Conservation (phyloP, 2,888 invertebrate species). For the Agrotis puta region DNA sequence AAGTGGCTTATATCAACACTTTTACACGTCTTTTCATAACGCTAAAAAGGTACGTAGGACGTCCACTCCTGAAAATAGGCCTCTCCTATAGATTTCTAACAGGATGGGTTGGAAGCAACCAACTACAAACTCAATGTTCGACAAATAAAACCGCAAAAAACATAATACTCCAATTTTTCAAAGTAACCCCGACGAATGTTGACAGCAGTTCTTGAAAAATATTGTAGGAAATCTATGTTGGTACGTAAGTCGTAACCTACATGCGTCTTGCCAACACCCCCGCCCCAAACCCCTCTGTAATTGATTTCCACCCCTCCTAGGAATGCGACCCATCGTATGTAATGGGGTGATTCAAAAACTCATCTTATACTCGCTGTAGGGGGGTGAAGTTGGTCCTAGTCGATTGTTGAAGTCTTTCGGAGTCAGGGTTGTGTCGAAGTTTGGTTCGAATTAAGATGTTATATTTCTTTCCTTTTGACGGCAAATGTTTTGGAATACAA, state of each 20-base stretch:
- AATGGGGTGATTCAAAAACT: slow-evolving; percentile 77
- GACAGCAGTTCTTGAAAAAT: slow-evolving; percentile 61
- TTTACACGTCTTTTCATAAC: too few species aligned
- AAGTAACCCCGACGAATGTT: slow-evolving; percentile 18
- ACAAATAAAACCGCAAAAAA: not conserved
- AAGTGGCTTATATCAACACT: too few species aligned
- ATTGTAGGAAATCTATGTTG: slow-evolving; percentile 58
- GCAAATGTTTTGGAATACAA: not conserved
- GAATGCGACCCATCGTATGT: slow-evolving; percentile 74
- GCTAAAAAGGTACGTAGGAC: too few species aligned
- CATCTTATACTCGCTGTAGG: slow-evolving; percentile 72
- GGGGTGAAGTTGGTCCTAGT: slow-evolving; percentile 55
- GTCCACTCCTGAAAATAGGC: too few species aligned
- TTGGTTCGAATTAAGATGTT: not conserved
- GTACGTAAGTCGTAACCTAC: slow-evolving; percentile 62
- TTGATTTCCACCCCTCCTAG: slow-evolving; percentile 77
- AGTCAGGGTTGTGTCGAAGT: slow-evolving; percentile 1
- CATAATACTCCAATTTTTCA: slow-evolving; percentile 3
- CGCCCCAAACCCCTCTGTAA: slow-evolving; percentile 70
- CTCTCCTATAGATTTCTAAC: too few species aligned
- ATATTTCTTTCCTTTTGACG: not conserved
- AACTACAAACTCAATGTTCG: not conserved
- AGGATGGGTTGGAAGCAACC: too few species aligned
- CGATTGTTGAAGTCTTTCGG: slow-evolving; percentile 42
- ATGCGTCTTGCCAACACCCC: slow-evolving; percentile 59